Evolutionary conservation across 2,888 invertebrate genomes (phyloP).

Genomic region (Oxytorus armatus): DNA sequence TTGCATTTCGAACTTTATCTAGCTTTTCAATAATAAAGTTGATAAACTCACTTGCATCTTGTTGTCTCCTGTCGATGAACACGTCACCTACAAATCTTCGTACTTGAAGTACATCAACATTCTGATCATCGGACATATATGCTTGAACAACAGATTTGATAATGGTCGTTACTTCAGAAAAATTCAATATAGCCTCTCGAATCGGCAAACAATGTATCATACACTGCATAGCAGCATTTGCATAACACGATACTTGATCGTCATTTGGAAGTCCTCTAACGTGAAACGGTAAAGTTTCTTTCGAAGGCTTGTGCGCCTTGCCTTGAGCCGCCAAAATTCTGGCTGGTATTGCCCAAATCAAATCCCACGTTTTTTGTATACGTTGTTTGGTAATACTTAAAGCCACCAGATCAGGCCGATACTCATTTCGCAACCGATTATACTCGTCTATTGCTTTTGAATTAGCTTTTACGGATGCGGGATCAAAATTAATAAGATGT

Average conservation of each 20-base stretch:
- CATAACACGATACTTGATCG: slow-evolving; percentile 57
- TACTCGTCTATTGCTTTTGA: no score
- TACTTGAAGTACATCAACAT: neutral
- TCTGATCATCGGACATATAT: neutral
- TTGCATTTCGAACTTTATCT: neutral
- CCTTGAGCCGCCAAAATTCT: slow-evolving; percentile 28
- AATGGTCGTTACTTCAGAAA: neutral
- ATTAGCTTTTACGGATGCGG: slow-evolving; percentile 58
- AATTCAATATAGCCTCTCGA: neutral
- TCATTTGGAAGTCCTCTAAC: slow-evolving; percentile 46
- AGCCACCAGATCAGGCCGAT: slow-evolving; percentile 56
- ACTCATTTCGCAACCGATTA: slow-evolving; percentile 66
- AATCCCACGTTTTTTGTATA: slow-evolving; percentile 33
- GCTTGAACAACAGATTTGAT: neutral
- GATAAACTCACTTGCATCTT: slow-evolving; percentile 43
- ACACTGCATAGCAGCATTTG: slow-evolving; percentile 58
- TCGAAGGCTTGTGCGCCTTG: neutral
- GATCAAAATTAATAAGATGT: slow-evolving; percentile 71
- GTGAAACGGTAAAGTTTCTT: neutral
- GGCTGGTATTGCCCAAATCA: slow-evolving; percentile 37
- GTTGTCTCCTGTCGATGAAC: slow-evolving; percentile 36
- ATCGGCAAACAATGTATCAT: slow-evolving; percentile 44
- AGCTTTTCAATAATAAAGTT: neutral
- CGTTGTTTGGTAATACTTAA: slow-evolving; percentile 16
- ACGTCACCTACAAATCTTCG: slow-evolving; percentile 24